These are phyloP conservation scores for Vanessa cardui DNA, from an alignment of 2,888 invertebrate species.

Conservation along the genomic window DNA sequence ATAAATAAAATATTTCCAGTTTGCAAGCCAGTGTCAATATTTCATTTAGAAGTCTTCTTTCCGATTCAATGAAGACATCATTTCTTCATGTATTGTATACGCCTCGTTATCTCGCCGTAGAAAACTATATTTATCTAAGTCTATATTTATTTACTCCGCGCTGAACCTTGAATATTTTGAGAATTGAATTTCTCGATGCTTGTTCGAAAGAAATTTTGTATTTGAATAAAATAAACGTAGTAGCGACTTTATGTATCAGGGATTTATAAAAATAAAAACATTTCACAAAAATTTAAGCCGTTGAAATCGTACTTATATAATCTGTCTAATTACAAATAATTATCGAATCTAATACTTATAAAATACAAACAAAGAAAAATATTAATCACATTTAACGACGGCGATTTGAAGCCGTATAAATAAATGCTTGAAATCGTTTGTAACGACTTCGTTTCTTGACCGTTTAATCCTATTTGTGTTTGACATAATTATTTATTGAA, in stretches of 20 bases:
- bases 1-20: background rate
- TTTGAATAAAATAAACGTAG: too few species aligned
- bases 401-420: slow-evolving; percentile 36
- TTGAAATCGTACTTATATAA: background rate
- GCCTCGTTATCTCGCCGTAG: slow-evolving; percentile 61
- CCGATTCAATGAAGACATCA: slow-evolving; percentile 49
- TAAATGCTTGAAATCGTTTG: slow-evolving; percentile 6
- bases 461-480: slow-evolving; percentile 39
- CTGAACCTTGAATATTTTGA: slow-evolving; percentile 10
- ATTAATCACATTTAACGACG: slow-evolving; percentile 26
- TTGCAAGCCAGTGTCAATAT: slow-evolving; percentile 3
- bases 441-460: slow-evolving; percentile 25
- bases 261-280: too few species aligned
- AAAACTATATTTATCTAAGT: slow-evolving; percentile 48
- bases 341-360: background rate
- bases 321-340: background rate
- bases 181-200: slow-evolving; percentile 1
- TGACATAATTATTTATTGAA: slow-evolving; percentile 30
- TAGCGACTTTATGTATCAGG: too few species aligned
- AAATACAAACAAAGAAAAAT: slow-evolving; percentile 6
- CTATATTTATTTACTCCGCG: slow-evolving; percentile 19
- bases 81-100: slow-evolving; percentile 56
- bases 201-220: slow-evolving; percentile 1
- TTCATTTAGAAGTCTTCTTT: slow-evolving; percentile 28
- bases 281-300: too few species aligned